Percentiles rank a stretch among this genome's conserved stretches.
Conservation (phyloP, 2,888 invertebrate species). For the Epirrhoe alternata region DNA sequence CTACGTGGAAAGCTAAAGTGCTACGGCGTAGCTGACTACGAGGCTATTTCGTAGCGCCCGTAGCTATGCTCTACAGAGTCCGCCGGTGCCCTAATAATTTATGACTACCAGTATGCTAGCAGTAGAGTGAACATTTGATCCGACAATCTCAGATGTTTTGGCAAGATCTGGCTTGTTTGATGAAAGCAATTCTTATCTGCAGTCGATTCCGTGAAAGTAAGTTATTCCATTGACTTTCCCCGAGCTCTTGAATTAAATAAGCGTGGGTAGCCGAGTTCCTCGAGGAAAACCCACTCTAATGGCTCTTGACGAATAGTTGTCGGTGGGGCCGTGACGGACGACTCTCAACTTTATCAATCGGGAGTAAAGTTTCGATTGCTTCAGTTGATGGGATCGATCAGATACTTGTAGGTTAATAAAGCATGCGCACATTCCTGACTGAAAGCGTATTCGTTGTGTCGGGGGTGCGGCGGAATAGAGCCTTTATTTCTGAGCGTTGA, state of each 20-base stretch:
- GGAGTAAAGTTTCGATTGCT: slow-evolving; percentile 28
- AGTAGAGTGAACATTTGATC: background rate
- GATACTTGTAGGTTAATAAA: slow-evolving; percentile 24
- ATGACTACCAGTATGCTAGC: background rate
- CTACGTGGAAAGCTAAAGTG: slow-evolving; percentile 19
- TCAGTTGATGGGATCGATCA: slow-evolving; percentile 21
- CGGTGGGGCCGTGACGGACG: slow-evolving; percentile 30
- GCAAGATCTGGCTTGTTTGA: slow-evolving; percentile 7
- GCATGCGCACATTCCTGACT: slow-evolving; percentile 7
- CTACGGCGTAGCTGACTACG: slow-evolving; percentile 25
- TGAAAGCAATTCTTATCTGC: slow-evolving; percentile 25
- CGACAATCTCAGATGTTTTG: background rate
- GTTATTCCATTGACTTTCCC: slow-evolving; percentile 22
- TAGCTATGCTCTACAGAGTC: slow-evolving; percentile 2
- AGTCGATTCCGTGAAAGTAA: slow-evolving; percentile 19
- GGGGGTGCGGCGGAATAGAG: background rate
- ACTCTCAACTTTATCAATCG: slow-evolving; percentile 33
- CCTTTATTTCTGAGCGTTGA: background rate
- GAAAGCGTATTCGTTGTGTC: slow-evolving; percentile 1
- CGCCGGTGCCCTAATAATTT: background rate
- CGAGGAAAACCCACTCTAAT: slow-evolving; percentile 30
- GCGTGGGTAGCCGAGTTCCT: slow-evolving; percentile 15
- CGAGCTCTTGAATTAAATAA: slow-evolving; percentile 28
- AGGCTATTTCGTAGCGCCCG: background rate
- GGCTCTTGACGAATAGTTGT: slow-evolving; percentile 36